Conservation (phyloP, 2,113 vertebrate genomes). For the Rattus rattus region DNA sequence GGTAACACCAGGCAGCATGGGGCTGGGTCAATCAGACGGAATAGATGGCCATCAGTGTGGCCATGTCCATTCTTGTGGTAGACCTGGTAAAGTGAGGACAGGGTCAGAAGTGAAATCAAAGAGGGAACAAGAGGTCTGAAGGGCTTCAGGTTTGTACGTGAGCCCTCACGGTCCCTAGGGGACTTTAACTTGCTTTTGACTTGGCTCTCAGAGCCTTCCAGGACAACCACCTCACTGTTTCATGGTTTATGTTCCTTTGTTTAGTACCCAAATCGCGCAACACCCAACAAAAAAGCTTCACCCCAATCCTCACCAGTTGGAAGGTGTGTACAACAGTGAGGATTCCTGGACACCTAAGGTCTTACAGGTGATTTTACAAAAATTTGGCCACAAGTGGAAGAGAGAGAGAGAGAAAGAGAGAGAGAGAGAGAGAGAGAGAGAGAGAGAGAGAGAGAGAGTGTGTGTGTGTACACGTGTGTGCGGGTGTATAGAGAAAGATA, state of each 20-base stretch:
- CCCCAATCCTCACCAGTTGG: background rate
- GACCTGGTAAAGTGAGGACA: background rate
- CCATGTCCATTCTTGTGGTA: background rate
- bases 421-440: too few relatives aligned
- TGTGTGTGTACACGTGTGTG: background rate
- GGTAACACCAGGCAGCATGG: background rate
- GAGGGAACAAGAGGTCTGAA: background rate
- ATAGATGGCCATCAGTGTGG: too few relatives aligned
- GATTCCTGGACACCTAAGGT: background rate
- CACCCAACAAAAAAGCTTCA: background rate
- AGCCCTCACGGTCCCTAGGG: background rate
- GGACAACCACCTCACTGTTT: background rate
- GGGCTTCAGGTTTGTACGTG: background rate
- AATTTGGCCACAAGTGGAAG: background rate
- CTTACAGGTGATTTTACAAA: background rate
- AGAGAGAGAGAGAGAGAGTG: too few relatives aligned
- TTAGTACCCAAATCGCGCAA: background rate
- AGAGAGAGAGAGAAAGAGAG: too few relatives aligned
- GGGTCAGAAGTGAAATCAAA: background rate
- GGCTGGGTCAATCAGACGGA: background rate
- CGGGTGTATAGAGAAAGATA: background rate
- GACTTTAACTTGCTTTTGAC: background rate
- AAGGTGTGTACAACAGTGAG: conserved; percentile 1
- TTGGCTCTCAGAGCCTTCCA: background rate
- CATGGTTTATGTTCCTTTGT: background rate